Evolutionary conservation across 2,113 vertebrate genomes (phyloP).

Genomic region (Spermophilus dauricus): DNA sequence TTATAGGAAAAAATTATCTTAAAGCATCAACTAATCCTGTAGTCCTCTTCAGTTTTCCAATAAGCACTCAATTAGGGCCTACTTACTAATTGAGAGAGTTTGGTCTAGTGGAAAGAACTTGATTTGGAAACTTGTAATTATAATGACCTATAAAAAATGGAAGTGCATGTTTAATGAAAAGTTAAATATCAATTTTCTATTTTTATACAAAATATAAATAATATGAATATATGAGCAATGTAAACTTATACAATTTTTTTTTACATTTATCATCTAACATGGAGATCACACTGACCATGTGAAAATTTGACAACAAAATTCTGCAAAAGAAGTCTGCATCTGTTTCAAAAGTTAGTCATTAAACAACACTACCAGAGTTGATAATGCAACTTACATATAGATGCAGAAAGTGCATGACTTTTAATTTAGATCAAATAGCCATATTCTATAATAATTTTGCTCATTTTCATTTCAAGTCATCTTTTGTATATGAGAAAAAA

Average conservation of each 20-base stretch:
- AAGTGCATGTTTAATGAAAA: neutral
- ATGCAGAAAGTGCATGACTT: neutral
- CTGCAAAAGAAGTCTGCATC: neutral
- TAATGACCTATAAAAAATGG: neutral
- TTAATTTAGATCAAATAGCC: neutral
- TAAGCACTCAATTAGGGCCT: neutral
- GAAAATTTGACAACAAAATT: neutral
- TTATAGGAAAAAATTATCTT: neutral
- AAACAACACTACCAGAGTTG: neutral
- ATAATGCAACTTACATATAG: neutral
- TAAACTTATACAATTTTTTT: neutral
- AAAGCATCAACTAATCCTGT: neutral
- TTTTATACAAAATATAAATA: neutral
- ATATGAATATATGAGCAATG: neutral
- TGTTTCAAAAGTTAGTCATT: neutral
- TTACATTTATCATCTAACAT: neutral
- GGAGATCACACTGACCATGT: neutral
- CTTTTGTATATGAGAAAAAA: neutral
- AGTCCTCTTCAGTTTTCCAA: neutral
- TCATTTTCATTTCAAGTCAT: neutral
- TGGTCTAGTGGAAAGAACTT: neutral
- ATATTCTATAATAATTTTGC: neutral
- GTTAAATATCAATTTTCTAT: neutral
- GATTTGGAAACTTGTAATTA: neutral
- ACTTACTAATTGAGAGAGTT: neutral